Conservation (phyloP, 2,113 vertebrate genomes). For the Erythrolamprus reginae region DNA sequence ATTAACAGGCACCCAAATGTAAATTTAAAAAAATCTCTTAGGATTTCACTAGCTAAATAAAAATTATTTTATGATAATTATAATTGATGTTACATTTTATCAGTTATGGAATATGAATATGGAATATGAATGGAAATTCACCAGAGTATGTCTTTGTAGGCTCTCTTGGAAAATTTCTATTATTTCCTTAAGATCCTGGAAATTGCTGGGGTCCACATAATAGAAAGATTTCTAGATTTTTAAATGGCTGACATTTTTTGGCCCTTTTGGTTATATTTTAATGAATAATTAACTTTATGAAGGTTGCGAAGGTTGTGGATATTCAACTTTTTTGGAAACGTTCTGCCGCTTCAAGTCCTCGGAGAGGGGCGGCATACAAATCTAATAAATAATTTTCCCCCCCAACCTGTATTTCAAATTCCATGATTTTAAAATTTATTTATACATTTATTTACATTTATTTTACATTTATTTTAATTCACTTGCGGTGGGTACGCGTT, state of each 20-base stretch:
- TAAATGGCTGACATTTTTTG: not conserved
- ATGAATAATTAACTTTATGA: not conserved
- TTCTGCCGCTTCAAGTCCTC: too few species aligned
- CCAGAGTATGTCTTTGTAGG: not conserved
- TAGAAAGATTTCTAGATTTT: not conserved
- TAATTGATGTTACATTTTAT: not conserved
- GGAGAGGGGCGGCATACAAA: too few species aligned
- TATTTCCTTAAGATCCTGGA: not conserved
- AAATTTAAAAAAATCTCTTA: not conserved
- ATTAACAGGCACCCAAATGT: not conserved
- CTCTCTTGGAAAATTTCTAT: not conserved
- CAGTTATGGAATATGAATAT: not conserved
- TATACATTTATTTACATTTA: not conserved
- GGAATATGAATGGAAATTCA: not conserved
- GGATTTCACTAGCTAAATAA: not conserved
- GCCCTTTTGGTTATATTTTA: not conserved
- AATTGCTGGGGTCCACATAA: not conserved
- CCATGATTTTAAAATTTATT: not conserved
- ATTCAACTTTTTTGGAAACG: not conserved
- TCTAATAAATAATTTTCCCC: too few species aligned
- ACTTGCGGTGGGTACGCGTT: too few species aligned
- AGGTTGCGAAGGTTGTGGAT: not conserved
- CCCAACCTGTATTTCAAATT: too few species aligned
- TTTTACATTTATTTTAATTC: too few species aligned
- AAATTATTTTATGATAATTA: not conserved